Base-by-base conservation (phyloP, 2,888 invertebrate species). In the Machimus atricapillus region DNA sequence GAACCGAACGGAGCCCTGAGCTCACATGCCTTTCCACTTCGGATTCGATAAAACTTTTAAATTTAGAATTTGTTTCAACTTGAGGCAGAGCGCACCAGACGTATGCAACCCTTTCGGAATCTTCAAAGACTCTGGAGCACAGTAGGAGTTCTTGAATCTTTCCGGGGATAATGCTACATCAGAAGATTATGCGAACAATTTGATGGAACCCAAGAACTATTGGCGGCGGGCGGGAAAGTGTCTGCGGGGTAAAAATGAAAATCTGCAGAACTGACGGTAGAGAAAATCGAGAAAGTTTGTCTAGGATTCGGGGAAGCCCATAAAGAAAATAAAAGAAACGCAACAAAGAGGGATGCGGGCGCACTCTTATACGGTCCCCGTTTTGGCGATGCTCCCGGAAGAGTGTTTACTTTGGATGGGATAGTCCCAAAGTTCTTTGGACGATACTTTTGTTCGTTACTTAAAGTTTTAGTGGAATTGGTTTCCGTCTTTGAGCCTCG, bases 21-120 rank as follows among this genome's bases (percentile, higher is more conserved):
- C 81, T 56, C 81, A 81, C 81, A 81, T 31, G 56, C 27, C 81
- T 81, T 52, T 81, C 81, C 56, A 81, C 81, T 81, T 81, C 81
- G 81, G 81, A 81, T 81, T 81, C 81, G 81, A 81, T 81, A 81
- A 81, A 81, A 81, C 81, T 81, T 81, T 81, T 52, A 81, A 81
- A 81, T 81, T 81, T 81, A 23, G 37, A 81, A 81, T 46, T 81
- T 81, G 81, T 81, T 56, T 81, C 81, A 56, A 81, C 52, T 56
- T 81, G 81, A 16, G 81, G n/a, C 81, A 52, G 52, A 43, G 56
- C 66, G 23, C 27, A 76, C 76, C 81, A 81, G 81, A 81, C 81
- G 52, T 81, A 52, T 81, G 52, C 56, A 81, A 81, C 43, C 81
- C 81, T 81, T 81, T 81, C n/a, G 81, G n/a, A 56, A 81, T 81